Percentiles rank a stretch among this genome's conserved stretches.
phyloP scores from a whole-genome alignment of 1,140 invertebrate species.

The Lucilia sericata region DNA sequence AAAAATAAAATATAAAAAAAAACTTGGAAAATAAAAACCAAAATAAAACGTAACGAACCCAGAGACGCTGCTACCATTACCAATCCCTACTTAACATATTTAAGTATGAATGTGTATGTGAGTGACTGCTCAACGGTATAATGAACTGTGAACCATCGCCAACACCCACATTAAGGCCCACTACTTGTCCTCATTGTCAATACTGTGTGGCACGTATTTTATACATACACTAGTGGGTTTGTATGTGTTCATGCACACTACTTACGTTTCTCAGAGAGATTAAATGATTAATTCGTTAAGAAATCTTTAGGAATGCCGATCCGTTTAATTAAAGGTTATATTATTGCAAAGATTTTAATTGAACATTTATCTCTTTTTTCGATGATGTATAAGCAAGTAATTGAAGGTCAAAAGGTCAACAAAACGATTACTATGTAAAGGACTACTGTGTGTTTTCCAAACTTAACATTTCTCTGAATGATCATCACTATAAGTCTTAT shows the following conservation, averaged over 20 bases:
- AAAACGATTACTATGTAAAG: no score
- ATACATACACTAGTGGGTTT: not conserved
- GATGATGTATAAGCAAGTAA: no score
- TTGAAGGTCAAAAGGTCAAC: no score
- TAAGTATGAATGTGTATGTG: not conserved
- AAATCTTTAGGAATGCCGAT: not conserved
- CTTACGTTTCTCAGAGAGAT: not conserved
- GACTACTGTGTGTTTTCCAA: no score
- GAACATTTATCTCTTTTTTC: no score
- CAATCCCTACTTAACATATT: constrained; percentile 22
- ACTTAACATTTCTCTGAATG: no score
- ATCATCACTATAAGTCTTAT: no score
- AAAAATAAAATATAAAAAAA: not conserved
- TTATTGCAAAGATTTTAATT: no score
- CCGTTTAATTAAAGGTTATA: no score
- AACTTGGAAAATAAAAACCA: not conserved
- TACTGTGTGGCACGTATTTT: constrained; percentile 34
- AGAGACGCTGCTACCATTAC: not conserved
- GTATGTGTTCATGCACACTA: not conserved
- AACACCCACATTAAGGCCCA: not conserved
- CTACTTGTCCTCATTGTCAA: constrained; percentile 33
- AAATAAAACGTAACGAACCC: not conserved
- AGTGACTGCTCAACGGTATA: constrained; percentile 31
- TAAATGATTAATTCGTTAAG: not conserved
- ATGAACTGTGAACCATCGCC: not conserved